Conservation (phyloP, 1,140 invertebrate genomes). For the Heliconius hewitsoni region DNA sequence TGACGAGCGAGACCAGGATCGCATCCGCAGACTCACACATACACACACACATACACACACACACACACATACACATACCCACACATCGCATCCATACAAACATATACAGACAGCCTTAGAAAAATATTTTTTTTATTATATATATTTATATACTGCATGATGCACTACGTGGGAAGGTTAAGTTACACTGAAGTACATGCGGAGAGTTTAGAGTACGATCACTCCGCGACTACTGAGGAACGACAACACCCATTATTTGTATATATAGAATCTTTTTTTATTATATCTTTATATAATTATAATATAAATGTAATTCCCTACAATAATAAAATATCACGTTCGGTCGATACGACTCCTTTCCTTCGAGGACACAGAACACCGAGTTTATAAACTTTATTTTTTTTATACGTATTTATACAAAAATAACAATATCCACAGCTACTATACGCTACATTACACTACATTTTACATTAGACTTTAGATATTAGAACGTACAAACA, state of each 20-base stretch:
- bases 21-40: slow-evolving; percentile 46
- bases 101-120: slow-evolving; percentile 42
- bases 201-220: slow-evolving; percentile 8
- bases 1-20: slow-evolving; percentile 68
- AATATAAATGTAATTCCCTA: not conserved
- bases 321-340: slow-evolving; percentile 25
- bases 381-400: slow-evolving; percentile 10
- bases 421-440: slow-evolving; percentile 37
- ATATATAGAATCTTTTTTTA: not conserved
- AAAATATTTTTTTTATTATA: slow-evolving; percentile 51
- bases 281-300: not conserved
- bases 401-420: slow-evolving; percentile 30
- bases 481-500: slow-evolving; percentile 18
- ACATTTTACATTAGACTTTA: not conserved
- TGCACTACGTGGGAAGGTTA: slow-evolving; percentile 13
- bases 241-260: slow-evolving; percentile 7
- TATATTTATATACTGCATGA: not conserved
- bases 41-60: not conserved
- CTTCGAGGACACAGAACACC: slow-evolving; percentile 9
- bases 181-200: slow-evolving; percentile 4
- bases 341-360: slow-evolving; percentile 15
- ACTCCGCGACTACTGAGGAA: slow-evolving; percentile 5
- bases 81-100: not conserved
- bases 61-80: not conserved
- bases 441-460: slow-evolving; percentile 20